These are phyloP conservation scores for Periparus ater DNA, from an alignment of 2,797 vertebrate species.

Conservation along the genomic window DNA sequence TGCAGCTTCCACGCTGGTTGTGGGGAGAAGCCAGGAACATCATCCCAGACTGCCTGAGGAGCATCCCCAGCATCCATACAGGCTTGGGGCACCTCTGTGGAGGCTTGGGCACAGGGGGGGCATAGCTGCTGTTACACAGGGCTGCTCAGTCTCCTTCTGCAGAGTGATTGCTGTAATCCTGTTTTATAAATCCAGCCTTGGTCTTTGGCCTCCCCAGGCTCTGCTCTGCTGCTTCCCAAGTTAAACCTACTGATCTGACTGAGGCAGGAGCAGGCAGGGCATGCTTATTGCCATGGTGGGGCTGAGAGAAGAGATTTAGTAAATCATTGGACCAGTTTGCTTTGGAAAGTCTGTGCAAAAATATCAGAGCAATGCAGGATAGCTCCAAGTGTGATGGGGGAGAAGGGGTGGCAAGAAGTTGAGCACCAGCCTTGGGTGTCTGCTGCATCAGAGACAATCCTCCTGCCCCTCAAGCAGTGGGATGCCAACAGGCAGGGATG, in stretches of 20 bases:
- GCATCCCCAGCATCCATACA: not conserved
- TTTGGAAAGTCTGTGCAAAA: not conserved
- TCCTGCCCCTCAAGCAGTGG: accelerated
- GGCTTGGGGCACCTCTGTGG: accelerated
- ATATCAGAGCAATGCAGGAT: not conserved
- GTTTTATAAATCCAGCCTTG: constrained; percentile 4
- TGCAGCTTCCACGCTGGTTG: not conserved
- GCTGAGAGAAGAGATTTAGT: not conserved
- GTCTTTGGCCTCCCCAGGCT: constrained; percentile 30
- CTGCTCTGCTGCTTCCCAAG: constrained; percentile 11
- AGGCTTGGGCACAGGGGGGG: not conserved
- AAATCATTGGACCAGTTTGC: not conserved
- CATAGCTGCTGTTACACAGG: not conserved
- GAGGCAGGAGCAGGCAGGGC: not conserved
- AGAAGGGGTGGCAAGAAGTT: not conserved
- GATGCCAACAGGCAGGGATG: not conserved
- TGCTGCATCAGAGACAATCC: not conserved
- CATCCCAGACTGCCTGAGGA: not conserved
- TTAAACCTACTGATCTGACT: constrained; percentile 5
- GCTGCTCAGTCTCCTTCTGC: not conserved
- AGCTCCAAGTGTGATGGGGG: not conserved
- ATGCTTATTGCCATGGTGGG: not conserved
- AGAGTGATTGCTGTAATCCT: not conserved
- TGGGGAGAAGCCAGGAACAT: not conserved
- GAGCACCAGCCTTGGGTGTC: not conserved